phyloP scores from a whole-genome alignment of 1,140 invertebrate genomes.

The Hydropsyche tenuis region DNA sequence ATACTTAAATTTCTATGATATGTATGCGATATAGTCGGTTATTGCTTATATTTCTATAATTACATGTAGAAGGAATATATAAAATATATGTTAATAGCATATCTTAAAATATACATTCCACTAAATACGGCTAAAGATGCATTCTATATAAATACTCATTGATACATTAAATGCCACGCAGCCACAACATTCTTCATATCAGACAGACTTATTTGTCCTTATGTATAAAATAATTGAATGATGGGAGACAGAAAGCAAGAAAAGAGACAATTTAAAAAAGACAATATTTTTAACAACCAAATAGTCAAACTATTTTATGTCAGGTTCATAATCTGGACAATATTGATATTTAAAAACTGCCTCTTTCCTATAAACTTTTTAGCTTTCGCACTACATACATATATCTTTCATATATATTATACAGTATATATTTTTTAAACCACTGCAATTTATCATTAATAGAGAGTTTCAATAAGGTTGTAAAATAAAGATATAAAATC shows the following conservation, averaged over 20 bases:
- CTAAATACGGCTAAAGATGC: background rate
- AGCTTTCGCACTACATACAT: slow-evolving; percentile 32
- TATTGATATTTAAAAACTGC: slow-evolving; percentile 33
- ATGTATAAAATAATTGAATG: slow-evolving; percentile 50
- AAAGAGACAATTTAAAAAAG: slow-evolving; percentile 42
- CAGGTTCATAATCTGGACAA: background rate
- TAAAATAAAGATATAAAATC: too few relatives aligned
- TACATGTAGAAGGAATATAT: slow-evolving; percentile 19
- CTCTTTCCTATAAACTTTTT: slow-evolving; percentile 44
- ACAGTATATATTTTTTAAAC: background rate
- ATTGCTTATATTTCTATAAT: slow-evolving; percentile 43
- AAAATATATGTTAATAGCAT: slow-evolving; percentile 16
- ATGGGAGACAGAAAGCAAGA: slow-evolving; percentile 50
- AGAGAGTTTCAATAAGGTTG: background rate
- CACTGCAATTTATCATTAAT: background rate
- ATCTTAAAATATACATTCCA: slow-evolving; percentile 18
- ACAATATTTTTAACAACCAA: slow-evolving; percentile 5
- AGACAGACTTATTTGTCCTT: slow-evolving; percentile 23
- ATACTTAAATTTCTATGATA: slow-evolving; percentile 43
- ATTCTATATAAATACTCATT: background rate
- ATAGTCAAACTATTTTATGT: background rate
- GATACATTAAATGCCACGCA: background rate
- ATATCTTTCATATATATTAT: background rate
- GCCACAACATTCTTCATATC: background rate
- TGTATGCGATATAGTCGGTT: slow-evolving; percentile 50